Percentiles rank a stretch among this genome's conserved stretches.
phyloP scores from a whole-genome alignment of 2,797 vertebrate species.

The Eulemur albifrons region DNA sequence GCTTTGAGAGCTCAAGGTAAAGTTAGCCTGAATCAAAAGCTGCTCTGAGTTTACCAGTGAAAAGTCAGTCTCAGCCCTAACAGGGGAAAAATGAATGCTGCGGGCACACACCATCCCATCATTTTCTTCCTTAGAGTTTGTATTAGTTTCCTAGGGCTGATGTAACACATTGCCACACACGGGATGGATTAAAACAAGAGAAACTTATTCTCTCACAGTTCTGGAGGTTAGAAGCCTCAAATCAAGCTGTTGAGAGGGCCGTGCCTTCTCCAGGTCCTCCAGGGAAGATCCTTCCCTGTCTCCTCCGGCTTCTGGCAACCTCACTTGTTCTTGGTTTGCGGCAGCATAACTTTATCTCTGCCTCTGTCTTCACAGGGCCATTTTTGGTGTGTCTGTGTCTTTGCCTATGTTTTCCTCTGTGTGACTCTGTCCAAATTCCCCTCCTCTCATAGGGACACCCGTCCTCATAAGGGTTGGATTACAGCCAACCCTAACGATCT shows the following conservation, averaged over 20 bases:
- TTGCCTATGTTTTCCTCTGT: not conserved
- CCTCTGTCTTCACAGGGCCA: no score
- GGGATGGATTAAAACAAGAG: not conserved
- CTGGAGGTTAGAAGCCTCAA: not conserved
- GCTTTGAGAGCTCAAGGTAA: not conserved
- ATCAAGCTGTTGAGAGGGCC: not conserved
- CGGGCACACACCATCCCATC: accelerated
- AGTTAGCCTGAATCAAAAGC: not conserved
- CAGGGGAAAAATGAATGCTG: not conserved
- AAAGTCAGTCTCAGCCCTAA: not conserved
- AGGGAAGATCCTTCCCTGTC: not conserved
- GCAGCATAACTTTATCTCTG: not conserved
- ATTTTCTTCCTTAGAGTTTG: not conserved
- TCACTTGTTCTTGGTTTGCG: not conserved
- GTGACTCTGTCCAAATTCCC: not conserved
- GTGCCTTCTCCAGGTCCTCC: not conserved
- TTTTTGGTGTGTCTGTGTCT: not conserved
- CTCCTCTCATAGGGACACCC: not conserved
- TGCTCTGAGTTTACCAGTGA: not conserved
- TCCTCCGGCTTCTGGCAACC: not conserved
- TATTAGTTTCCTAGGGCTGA: not conserved
- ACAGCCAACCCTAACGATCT: not conserved
- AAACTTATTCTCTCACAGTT: not conserved
- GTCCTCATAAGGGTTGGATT: not conserved
- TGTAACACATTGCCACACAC: not conserved